A percentile compares a stretch with the other conserved stretches of the same genome.
Conservation (phyloP, 1,140 invertebrate genomes). For the Drosophila orena region DNA sequence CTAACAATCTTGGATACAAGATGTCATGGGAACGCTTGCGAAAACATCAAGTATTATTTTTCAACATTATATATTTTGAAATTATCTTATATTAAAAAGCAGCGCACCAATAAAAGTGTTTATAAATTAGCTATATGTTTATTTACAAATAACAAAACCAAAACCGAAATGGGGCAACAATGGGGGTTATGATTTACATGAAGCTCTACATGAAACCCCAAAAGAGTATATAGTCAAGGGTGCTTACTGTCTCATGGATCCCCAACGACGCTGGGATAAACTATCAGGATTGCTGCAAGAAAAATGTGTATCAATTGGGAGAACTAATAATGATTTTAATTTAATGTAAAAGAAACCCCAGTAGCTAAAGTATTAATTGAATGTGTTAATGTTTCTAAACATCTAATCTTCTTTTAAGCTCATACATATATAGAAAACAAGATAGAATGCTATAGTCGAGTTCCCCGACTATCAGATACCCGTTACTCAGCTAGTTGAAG, state of each 20-base stretch:
- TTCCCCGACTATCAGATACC: too few species aligned
- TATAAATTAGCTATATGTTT: neutral
- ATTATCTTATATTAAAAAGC: neutral
- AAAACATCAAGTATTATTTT: neutral
- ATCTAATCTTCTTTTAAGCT: too few species aligned
- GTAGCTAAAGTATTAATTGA: too few species aligned
- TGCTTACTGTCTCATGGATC: slow-evolving; percentile 92
- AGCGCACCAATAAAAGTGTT: slow-evolving; percentile 1
- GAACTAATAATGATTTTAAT: neutral
- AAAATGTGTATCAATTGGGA: slow-evolving; percentile 41
- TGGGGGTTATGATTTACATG: slow-evolving; percentile 35
- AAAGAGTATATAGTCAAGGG: slow-evolving; percentile 16
- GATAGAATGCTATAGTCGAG: too few species aligned
- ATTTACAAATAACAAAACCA: slow-evolving; percentile 34
- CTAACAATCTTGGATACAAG: slow-evolving; percentile 2
- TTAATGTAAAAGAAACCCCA: too few species aligned
- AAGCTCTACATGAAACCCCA: slow-evolving; percentile 50
- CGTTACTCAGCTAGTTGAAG: too few species aligned
- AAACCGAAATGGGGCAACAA: slow-evolving; percentile 54
- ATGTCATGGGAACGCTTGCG: neutral
- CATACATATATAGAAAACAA: too few species aligned
- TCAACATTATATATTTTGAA: too few species aligned
- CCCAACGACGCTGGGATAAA: slow-evolving; percentile 90
- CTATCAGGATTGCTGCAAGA: slow-evolving; percentile 88
- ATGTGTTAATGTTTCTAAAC: too few species aligned